Evolutionary conservation across 2,888 invertebrate species (phyloP).

Genomic region (Pheosia tremula): DNA sequence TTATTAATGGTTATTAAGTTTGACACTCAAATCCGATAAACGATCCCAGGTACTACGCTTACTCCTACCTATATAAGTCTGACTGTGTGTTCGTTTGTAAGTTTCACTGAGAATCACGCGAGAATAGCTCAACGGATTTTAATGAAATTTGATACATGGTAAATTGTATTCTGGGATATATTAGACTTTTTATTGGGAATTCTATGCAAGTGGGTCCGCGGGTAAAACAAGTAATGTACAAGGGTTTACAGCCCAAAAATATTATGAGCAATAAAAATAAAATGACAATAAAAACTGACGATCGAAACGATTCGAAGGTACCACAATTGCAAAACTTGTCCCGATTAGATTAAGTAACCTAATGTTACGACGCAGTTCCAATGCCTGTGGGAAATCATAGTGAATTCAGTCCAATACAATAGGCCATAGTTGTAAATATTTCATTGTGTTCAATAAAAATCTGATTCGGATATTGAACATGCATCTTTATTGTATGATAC

Average conservation of each 20-base stretch:
- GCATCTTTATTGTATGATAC: neutral
- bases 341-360: neutral
- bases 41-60: no score
- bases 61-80: no score
- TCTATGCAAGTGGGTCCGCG: no score
- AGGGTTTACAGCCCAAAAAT: neutral
- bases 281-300: neutral
- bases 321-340: neutral
- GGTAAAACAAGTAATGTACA: no score
- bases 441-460: slow-evolving; percentile 10
- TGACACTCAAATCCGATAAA: no score
- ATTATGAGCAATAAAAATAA: neutral
- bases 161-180: no score
- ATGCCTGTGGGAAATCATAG: slow-evolving; percentile 25
- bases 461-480: neutral
- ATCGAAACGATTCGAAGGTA: neutral
- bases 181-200: no score
- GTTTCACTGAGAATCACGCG: no score
- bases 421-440: slow-evolving; percentile 19
- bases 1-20: no score
- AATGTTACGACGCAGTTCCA: slow-evolving; percentile 12
- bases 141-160: no score
- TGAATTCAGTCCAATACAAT: slow-evolving; percentile 12
- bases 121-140: no score
- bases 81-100: no score